Evolutionary conservation across 23 tunicate species (phyloP).

Genomic region (Halocynthia aurantium): DNA sequence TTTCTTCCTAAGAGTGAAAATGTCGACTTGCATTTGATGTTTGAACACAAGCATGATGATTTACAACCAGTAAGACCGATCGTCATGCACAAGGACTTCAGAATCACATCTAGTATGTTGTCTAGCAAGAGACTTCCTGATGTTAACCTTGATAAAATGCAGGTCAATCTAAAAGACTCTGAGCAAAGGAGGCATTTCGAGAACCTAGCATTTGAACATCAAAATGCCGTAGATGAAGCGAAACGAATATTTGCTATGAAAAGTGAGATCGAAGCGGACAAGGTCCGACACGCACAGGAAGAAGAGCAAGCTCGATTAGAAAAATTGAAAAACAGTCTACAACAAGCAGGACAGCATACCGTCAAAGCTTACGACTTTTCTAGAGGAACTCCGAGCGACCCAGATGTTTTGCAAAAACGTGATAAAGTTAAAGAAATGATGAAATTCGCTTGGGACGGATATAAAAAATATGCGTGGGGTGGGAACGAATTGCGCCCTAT

Average conservation of each 20-base stretch:
- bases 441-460: slow-evolving; percentile 95
- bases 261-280: slow-evolving; percentile 50
- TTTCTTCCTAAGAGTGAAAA: slow-evolving; percentile 64
- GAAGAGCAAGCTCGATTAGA: slow-evolving; percentile 19
- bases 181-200: slow-evolving; percentile 36
- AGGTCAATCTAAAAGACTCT: slow-evolving; percentile 55
- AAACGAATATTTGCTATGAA: slow-evolving; percentile 31
- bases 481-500: slow-evolving; percentile 82
- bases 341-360: slow-evolving; percentile 7
- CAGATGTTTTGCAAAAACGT: slow-evolving; percentile 59
- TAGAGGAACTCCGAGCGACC: slow-evolving; percentile 74
- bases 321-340: slow-evolving; percentile 14
- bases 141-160: neutral
- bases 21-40: slow-evolving; percentile 50
- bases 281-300: slow-evolving; percentile 26
- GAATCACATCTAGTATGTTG: too few relatives aligned
- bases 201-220: slow-evolving; percentile 24
- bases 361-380: slow-evolving; percentile 45
- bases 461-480: slow-evolving; percentile 87
- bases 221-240: slow-evolving; percentile 50
- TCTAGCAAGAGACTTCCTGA: too few relatives aligned
- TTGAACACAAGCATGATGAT: slow-evolving; percentile 75
- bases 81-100: too few relatives aligned
- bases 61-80: too few relatives aligned
- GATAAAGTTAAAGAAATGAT: slow-evolving; percentile 78